Percentiles rank a stretch among this genome's conserved stretches.
Evolutionary conservation across 2,797 vertebrate species (phyloP).

Genomic region (Oryzias dopingdopingensis): DNA sequence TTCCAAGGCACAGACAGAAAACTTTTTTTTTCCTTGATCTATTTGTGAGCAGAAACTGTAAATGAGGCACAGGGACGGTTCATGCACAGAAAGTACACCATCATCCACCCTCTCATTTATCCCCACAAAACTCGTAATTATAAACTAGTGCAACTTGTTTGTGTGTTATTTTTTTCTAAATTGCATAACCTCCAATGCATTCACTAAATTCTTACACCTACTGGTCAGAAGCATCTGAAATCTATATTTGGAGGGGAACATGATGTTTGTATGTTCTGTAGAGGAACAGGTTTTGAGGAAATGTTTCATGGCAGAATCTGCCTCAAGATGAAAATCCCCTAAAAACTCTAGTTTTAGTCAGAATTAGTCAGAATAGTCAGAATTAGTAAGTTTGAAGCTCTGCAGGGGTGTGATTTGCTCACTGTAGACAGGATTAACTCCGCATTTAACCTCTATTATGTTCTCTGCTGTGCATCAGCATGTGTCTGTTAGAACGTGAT

Average conservation of each 20-base stretch:
- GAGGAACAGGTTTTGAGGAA: slow-evolving; percentile 4
- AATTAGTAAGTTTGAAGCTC: slow-evolving; percentile 20
- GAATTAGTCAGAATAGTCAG: slow-evolving; percentile 2
- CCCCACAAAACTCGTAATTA: slow-evolving; percentile 42
- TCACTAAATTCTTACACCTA: slow-evolving; percentile 24
- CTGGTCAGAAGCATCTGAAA: slow-evolving; percentile 10
- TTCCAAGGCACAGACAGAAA: slow-evolving; percentile 13
- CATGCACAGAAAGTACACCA: slow-evolving; percentile 19
- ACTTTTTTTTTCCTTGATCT: slow-evolving; percentile 17
- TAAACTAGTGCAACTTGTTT: slow-evolving; percentile 29
- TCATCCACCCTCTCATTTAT: slow-evolving; percentile 49
- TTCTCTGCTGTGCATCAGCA: slow-evolving; percentile 1
- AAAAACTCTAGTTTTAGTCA: slow-evolving; percentile 6
- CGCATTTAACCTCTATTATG: background rate
- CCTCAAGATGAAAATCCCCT: slow-evolving; percentile 18
- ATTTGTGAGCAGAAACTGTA: slow-evolving; percentile 43
- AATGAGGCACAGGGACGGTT: slow-evolving; percentile 3
- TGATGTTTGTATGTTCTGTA: slow-evolving; percentile 19
- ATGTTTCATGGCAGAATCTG: slow-evolving; percentile 22
- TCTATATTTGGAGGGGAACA: slow-evolving; percentile 29
- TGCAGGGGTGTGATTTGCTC: slow-evolving; percentile 32
- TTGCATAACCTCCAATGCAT: slow-evolving; percentile 6
- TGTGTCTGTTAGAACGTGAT: background rate
- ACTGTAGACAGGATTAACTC: slow-evolving; percentile 11
- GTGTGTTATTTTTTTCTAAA: slow-evolving; percentile 7